Evolutionary conservation across 2,113 vertebrate genomes (phyloP).

Genomic region (Gopherus evgoodei): DNA sequence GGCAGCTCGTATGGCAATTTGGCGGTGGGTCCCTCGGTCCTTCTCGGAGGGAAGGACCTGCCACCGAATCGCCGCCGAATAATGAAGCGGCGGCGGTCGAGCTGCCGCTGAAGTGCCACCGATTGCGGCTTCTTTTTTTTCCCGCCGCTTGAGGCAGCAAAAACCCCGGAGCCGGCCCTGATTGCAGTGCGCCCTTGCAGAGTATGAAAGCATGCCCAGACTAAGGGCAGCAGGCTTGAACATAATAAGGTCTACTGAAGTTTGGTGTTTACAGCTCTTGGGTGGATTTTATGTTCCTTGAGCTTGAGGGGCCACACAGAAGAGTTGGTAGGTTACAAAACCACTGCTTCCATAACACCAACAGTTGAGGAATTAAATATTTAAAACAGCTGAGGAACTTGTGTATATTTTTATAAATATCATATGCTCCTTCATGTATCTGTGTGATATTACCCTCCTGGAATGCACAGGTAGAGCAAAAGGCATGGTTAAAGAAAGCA

Average conservation of each 20-base stretch:
- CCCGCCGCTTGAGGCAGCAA: no score
- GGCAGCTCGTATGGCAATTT: no score
- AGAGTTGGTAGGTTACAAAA: neutral
- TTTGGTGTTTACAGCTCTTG: neutral
- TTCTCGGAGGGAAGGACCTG: no score
- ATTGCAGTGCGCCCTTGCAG: neutral
- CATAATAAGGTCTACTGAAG: neutral
- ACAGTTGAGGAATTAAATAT: neutral
- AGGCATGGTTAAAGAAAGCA: neutral
- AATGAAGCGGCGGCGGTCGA: no score
- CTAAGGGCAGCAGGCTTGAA: neutral
- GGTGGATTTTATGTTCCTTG: neutral
- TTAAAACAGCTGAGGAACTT: neutral
- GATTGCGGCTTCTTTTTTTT: no score
- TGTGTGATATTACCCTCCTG: neutral
- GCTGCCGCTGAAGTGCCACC: no score
- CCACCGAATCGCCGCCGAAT: no score
- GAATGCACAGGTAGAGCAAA: neutral
- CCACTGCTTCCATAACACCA: neutral
- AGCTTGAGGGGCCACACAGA: neutral
- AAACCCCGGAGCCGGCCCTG: no score
- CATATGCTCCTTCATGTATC: neutral
- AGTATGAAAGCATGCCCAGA: neutral
- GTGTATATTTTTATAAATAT: neutral
- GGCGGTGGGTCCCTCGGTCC: no score